Conservation (phyloP, 2,113 vertebrate genomes). For the Albula glossodonta region DNA sequence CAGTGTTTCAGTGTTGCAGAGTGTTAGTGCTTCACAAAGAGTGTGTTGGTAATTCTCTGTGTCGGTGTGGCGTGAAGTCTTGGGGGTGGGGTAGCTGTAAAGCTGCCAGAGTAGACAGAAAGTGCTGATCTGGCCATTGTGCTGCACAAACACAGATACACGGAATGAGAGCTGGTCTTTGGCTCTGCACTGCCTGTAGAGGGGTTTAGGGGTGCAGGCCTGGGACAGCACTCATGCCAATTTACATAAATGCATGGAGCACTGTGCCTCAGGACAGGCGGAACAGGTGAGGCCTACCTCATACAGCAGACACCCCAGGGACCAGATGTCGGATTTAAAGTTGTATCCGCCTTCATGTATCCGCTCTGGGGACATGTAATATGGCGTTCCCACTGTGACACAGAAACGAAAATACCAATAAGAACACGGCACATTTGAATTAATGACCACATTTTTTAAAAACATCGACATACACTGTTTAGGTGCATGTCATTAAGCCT, state of each 20-base stretch:
- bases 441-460: too few species aligned
- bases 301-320: conserved; percentile 94
- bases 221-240: too few species aligned
- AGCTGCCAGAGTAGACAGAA: neutral
- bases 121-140: neutral
- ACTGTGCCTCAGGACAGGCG: neutral
- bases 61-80: neutral
- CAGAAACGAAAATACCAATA: conserved; percentile 13
- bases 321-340: conserved; percentile 99
- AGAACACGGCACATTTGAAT: too few species aligned
- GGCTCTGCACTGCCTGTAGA: too few species aligned
- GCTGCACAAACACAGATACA: neutral
- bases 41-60: too few species aligned
- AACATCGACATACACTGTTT: too few species aligned
- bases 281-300: conserved; percentile 75
- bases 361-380: conserved; percentile 98
- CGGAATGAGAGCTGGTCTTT: neutral
- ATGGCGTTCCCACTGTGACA: conserved; percentile 93
- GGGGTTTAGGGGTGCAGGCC: too few species aligned
- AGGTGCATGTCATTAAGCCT: too few species aligned
- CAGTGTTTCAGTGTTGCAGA: too few species aligned
- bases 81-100: neutral
- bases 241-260: neutral
- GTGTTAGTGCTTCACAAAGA: too few species aligned
- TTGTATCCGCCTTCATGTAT: conserved; percentile 99